phyloP scores from a whole-genome alignment of 1,140 invertebrate genomes.

The Drosophila kurseongensis region DNA sequence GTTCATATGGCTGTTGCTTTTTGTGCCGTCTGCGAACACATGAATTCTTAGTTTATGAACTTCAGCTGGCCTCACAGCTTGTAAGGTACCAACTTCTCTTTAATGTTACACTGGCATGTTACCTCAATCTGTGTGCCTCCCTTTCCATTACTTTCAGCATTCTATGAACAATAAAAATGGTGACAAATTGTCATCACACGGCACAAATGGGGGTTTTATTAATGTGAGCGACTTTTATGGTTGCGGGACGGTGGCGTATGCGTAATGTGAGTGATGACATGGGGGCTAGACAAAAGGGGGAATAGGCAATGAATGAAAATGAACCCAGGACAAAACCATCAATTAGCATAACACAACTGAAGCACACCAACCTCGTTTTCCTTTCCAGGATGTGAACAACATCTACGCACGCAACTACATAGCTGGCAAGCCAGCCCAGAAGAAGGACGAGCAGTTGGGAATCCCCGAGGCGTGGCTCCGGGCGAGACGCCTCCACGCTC shows the following conservation, averaged over 20 bases:
- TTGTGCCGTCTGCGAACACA: conserved; percentile 52
- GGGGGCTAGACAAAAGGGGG: conserved; percentile 4
- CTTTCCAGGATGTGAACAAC: conserved; percentile 61
- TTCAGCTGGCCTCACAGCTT: conserved; percentile 40
- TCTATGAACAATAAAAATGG: conserved; percentile 68
- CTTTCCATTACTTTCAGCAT: conserved; percentile 10
- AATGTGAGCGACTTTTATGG: conserved; percentile 70
- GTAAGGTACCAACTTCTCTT: conserved; percentile 32
- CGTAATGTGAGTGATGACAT: conserved; percentile 43
- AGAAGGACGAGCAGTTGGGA: conserved; percentile 65
- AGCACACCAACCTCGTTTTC: conserved; percentile 20
- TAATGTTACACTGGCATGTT: conserved; percentile 55
- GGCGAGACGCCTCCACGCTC: conserved; percentile 47
- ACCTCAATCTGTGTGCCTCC: conserved; percentile 46
- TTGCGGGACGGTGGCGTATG: conserved; percentile 58
- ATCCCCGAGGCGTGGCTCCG: conserved; percentile 57
- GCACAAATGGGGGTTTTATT: conserved; percentile 70
- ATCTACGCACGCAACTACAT: conserved; percentile 68
- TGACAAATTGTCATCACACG: conserved; percentile 78
- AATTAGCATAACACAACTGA: conserved; percentile 54
- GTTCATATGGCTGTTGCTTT: conserved; percentile 19
- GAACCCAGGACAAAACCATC: conserved; percentile 16
- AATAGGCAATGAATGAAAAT: conserved; percentile 10
- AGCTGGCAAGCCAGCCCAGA: conserved; percentile 51
- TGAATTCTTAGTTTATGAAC: conserved; percentile 81